Evolutionary conservation across 2,113 vertebrate genomes (phyloP).

Genomic region (Sprattus sprattus): DNA sequence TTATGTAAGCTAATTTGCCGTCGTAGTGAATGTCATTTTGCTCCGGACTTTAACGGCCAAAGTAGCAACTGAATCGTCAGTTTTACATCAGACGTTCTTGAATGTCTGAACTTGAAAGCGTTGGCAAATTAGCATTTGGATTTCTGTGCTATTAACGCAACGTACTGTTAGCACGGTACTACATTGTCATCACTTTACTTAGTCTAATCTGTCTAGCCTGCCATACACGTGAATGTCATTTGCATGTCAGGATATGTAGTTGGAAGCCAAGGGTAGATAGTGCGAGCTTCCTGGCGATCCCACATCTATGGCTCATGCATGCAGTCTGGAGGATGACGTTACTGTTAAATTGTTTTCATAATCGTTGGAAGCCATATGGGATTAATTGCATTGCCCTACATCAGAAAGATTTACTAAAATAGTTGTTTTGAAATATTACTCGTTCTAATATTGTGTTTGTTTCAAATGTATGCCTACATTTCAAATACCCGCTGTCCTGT

Average conservation of each 20-base stretch:
- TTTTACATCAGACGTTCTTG: background rate
- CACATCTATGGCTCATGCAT: background rate
- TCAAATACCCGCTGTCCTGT: no score
- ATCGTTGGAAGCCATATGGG: no score
- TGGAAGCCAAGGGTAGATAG: background rate
- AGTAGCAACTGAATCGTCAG: background rate
- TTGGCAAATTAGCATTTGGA: background rate
- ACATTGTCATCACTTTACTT: background rate
- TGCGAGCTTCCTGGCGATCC: constrained; percentile 1
- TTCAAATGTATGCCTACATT: no score
- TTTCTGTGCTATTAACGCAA: background rate
- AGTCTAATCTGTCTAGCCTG: background rate
- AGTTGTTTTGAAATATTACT: no score
- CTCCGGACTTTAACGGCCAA: no score
- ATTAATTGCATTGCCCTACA: no score
- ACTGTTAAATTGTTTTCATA: background rate
- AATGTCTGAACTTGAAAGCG: background rate
- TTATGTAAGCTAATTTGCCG: no score
- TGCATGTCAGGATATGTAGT: background rate
- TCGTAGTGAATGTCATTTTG: no score
- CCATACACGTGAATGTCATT: background rate
- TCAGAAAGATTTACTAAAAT: no score
- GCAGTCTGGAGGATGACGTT: background rate
- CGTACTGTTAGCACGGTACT: background rate
- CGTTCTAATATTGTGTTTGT: no score